phyloP scores from a whole-genome alignment of 2,113 vertebrate genomes.

The Lepus americanus region DNA sequence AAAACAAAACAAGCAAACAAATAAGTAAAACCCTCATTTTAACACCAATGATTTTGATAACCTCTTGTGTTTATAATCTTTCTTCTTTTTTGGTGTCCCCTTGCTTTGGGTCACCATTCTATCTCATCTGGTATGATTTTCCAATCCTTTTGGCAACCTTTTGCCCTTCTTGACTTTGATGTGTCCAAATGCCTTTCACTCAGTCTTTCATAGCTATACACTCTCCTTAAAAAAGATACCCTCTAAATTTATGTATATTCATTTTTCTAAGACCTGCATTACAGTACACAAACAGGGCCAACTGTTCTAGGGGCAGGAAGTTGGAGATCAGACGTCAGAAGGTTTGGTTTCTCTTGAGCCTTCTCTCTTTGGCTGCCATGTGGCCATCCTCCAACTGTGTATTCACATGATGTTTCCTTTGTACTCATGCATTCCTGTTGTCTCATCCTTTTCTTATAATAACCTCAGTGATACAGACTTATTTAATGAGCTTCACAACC shows the following conservation, averaged over 20 bases:
- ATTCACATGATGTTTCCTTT: not conserved
- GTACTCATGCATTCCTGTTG: fast-evolving
- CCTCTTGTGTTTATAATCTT: not conserved
- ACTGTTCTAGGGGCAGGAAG: too few species aligned
- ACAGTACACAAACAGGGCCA: not conserved
- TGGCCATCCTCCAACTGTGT: not conserved
- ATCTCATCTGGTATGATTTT: not conserved
- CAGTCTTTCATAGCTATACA: not conserved
- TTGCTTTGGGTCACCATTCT: not conserved
- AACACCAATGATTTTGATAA: not conserved
- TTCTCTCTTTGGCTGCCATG: not conserved
- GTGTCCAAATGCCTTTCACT: not conserved
- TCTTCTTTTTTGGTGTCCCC: not conserved
- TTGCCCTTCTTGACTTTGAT: not conserved
- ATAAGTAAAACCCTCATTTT: not conserved
- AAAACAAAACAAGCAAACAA: not conserved
- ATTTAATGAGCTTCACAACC: too few species aligned
- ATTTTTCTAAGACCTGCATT: too few species aligned
- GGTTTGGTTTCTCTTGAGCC: too few species aligned
- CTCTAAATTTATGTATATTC: not conserved
- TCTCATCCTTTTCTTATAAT: not conserved
- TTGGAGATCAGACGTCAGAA: too few species aligned
- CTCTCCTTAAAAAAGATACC: not conserved
- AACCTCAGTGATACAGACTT: too few species aligned
- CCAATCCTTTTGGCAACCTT: not conserved